Percentiles rank a stretch among this genome's conserved stretches.
These are phyloP conservation scores for Drosophila sproati DNA, from an alignment of 1,140 invertebrate genomes.

Conservation along the genomic window DNA sequence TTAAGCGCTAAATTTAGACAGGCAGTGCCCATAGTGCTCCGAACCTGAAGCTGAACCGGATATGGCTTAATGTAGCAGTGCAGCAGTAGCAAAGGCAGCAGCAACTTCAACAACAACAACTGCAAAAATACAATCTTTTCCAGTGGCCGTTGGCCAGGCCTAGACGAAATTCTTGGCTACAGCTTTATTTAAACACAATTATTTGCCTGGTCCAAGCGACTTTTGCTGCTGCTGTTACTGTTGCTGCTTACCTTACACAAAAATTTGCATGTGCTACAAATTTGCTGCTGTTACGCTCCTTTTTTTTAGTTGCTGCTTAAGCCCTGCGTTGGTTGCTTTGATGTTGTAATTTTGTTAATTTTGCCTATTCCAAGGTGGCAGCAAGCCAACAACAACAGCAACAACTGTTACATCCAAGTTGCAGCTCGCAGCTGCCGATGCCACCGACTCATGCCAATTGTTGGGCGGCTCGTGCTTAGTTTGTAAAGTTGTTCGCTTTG, in stretches of 20 bases:
- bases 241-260: conserved; percentile 77
- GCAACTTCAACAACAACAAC: conserved; percentile 24
- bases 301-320: conserved; percentile 38
- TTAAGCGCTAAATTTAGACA: conserved; percentile 83
- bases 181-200: conserved; percentile 83
- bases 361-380: conserved; percentile 82
- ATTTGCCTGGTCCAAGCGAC: conserved; percentile 52
- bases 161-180: conserved; percentile 51
- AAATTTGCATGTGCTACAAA: conserved; percentile 83
- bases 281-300: conserved; percentile 59
- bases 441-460: conserved; percentile 60
- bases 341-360: conserved; percentile 84
- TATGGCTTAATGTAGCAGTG: conserved; percentile 78
- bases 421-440: conserved; percentile 39
- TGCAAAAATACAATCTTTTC: conserved; percentile 19
- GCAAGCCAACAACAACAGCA: conserved; percentile 57
- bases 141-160: conserved; percentile 33
- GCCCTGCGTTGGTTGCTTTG: conserved; percentile 55
- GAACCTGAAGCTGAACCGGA: conserved; percentile 62
- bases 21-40: conserved; percentile 57
- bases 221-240: conserved; percentile 33
- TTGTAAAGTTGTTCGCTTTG: conserved; percentile 73
- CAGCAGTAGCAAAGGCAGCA: conserved; percentile 57
- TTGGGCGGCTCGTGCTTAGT: conserved; percentile 66
- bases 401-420: conserved; percentile 14